Conservation (phyloP, 2,888 invertebrate species). For the Pelosia muscerda region DNA sequence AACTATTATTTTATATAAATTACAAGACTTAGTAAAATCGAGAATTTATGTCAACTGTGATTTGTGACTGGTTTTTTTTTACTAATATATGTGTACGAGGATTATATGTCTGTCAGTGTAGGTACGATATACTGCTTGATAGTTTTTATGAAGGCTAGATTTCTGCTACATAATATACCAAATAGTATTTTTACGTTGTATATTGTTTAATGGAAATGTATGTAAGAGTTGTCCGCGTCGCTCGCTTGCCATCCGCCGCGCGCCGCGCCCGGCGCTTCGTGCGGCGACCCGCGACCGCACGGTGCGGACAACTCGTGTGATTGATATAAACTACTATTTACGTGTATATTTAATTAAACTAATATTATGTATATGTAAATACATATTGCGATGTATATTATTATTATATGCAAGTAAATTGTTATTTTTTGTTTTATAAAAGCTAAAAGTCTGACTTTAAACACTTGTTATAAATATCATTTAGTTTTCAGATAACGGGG, state of each 20-base stretch:
- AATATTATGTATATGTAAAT: slow-evolving; percentile 86
- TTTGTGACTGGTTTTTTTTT: slow-evolving; percentile 86
- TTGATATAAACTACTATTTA: slow-evolving; percentile 82
- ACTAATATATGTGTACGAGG: slow-evolving; percentile 81
- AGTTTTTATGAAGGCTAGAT: slow-evolving; percentile 84
- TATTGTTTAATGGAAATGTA: slow-evolving; percentile 82
- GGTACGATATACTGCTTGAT: slow-evolving; percentile 79
- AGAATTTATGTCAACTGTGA: slow-evolving; percentile 87
- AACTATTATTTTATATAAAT: slow-evolving; percentile 77
- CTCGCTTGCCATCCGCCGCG: slow-evolving; percentile 29
- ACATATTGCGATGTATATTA: slow-evolving; percentile 85
- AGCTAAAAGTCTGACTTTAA: slow-evolving; percentile 86
- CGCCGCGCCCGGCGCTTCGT: background rate
- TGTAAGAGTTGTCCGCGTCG: slow-evolving; percentile 62
- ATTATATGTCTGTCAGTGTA: slow-evolving; percentile 76
- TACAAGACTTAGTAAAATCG: slow-evolving; percentile 86
- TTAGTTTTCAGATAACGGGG: slow-evolving; percentile 76
- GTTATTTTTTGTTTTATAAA: slow-evolving; percentile 81
- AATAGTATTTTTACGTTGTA: slow-evolving; percentile 87
- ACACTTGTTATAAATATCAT: slow-evolving; percentile 80
- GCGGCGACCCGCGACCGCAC: slow-evolving; percentile 44
- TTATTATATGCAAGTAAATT: slow-evolving; percentile 83
- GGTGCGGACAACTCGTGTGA: slow-evolving; percentile 64
- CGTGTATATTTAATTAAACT: slow-evolving; percentile 80
- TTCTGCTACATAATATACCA: slow-evolving; percentile 86